Evolutionary conservation across 2,797 vertebrate genomes (phyloP), one percentile per base, ranked within the genome.

Genomic region (Sphenopsis melanotis): DNA sequence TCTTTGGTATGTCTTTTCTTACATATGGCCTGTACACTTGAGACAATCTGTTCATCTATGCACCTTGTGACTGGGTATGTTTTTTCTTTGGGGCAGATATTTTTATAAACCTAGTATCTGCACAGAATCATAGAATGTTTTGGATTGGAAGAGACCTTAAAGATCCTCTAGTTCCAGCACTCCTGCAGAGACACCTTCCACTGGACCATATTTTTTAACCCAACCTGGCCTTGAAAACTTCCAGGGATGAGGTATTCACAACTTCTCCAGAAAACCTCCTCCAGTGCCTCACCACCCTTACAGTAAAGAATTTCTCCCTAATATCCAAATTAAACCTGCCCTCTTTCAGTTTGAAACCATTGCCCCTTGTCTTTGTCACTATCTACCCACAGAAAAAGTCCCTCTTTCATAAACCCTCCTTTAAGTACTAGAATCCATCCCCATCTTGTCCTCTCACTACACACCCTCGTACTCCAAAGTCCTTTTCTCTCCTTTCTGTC

Each of bases 401-500:
- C 21, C 11, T 47, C 16, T 46, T 86, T 39, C 17, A 39, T 47
- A 34, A 60, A 27, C 13, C 5, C 7, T 7, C 4, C 13, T 53
- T 61, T 39, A 53, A 14, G 11, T 15, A 6, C 16, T 24, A 21
- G 16, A 56, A 76, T 68, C 16, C 14, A 37, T 34, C 10, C 15
- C 2, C 27, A 0, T 17, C 32, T n/a, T 30, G 11, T 37, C 9
- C 5, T 50, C 29, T 57, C n/a, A n/a, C 20, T 56, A 24, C 5
- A 30, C 0, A 5, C 14, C 18, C 27, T 69, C 1, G 0, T 42
- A 36, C 5, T 6, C 10, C 3, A 27, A 68, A 75, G 7, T 29
- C 19, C 16, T 61, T 55, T 27, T 42, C 36, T 56, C 11, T 15
- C 37, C 32, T 63, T 77, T 52, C 75, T 55, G 11, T 32, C 61